Percentiles rank a stretch among this genome's conserved stretches.
phyloP scores from a whole-genome alignment of 2,797 vertebrate species.

The Fringilla coelebs region DNA sequence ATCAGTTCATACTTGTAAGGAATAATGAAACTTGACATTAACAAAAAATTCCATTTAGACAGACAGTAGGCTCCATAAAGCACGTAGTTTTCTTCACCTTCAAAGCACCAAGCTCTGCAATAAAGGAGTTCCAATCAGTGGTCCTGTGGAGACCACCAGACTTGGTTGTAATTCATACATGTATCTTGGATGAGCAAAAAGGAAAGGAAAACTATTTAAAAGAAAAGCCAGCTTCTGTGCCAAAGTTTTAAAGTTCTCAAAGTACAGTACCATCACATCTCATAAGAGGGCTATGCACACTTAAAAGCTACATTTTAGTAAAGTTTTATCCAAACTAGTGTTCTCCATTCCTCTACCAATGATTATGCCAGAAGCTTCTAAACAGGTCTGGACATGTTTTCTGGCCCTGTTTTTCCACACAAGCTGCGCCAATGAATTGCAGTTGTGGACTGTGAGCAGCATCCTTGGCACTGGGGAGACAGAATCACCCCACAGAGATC shows the following conservation, averaged over 20 bases:
- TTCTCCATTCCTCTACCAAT: not conserved
- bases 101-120: not conserved
- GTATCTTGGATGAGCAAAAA: not conserved
- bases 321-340: not conserved
- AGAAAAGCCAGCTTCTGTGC: not conserved
- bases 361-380: not conserved
- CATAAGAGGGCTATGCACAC: not conserved
- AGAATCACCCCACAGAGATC: not conserved
- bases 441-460: not conserved
- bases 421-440: not conserved
- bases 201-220: not conserved
- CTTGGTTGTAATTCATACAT: not conserved
- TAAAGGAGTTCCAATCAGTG: not conserved
- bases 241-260: not conserved
- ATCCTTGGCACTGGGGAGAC: not conserved
- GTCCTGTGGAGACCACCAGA: not conserved
- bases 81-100: not conserved
- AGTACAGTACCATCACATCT: not conserved
- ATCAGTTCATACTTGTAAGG: not conserved
- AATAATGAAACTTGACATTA: not conserved
- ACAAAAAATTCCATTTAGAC: not conserved
- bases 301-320: not conserved
- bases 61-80: not conserved
- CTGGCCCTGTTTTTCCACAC: not conserved
- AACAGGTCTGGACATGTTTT: not conserved